Base-by-base conservation (phyloP, 2,113 vertebrate genomes). In the Ceyx melanurus region DNA sequence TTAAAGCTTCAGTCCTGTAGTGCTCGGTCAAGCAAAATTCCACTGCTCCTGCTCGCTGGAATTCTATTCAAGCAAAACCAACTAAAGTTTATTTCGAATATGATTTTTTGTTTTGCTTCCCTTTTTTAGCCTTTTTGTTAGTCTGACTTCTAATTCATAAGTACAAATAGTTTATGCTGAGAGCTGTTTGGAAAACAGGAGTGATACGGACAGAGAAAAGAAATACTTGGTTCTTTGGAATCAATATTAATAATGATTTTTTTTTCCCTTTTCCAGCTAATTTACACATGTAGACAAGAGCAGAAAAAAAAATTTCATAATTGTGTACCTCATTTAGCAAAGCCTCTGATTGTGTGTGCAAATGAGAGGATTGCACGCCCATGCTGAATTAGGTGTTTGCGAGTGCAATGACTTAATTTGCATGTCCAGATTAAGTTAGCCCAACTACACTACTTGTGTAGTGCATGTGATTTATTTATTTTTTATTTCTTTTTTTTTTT, bases 331-430 rank as follows among this genome's bases (percentile, higher is more conserved):
- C 43, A 45, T 92, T 83, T 94, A 77, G 35, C 46, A 64, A 90
- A 61, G 50, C 35, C 46, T 88, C 12, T 35, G 66, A 75, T 15
- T 78, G 83, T 91, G 57, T 57, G 91, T 92, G 77, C 84, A 89
- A 93, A 88, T 94, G 88, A 61, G 87, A 77, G 84, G 73, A 73
- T 61, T 89, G 54, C 72, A 33, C 11, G 1, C 62, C 67, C 51
- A 53, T 60, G 76, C 40, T 88, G 70, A 86, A 80, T 94, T 75
- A 82, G 83, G 45, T 90, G 76, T 74, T 89, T 91, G 48, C 62
- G 80, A 90, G 40, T 68, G 64, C 80, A 58, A 57, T 77, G 86
- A 85, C 79, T 91, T 83, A 88, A 93, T 92, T 96, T 92, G 75
- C 78, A 83, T 78, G 94, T 86, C 71, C 84, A 91, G 76, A 93